Base-by-base conservation (phyloP, 2,113 vertebrate species). In the Chloropsis hardwickii region DNA sequence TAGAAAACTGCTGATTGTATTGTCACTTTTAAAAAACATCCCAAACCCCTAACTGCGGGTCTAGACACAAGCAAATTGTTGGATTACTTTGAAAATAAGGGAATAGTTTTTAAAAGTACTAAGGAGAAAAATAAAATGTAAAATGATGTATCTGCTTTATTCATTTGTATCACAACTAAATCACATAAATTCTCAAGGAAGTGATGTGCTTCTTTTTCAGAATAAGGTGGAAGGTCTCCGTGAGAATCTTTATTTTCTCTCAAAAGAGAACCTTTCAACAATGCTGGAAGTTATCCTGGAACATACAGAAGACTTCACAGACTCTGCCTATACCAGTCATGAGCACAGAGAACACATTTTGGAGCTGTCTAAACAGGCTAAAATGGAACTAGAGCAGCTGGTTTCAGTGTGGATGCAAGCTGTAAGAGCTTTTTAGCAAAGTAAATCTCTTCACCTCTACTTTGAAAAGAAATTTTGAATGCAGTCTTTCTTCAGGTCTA, bases 291-390 rank as follows among this genome's bases (percentile, higher is more conserved):
- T 97, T 67, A 97, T 99, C 94, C 96, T 99, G 93, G 99, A 99
- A 97, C 98, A 98, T 78, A 99, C 98, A 0, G 99, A 99, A 96
- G 99, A 99, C 96, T 99, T 99, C 97, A 99, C 99, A 3, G 99
- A 99, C 92, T 99, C 99, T 65, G 98, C 99, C 64, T 99, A 99
- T 97, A 99, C 99, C 96, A 99, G 98, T 96, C 99, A 99, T 24
- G 99, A 99, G 97, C 99, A 99, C 97, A 98, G 99, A 79, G 99
- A 99, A 87, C 98, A 97, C 90, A 99, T 99, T 96, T 97, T 99
- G 90, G 98, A 98, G 73, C 95, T 99, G 95, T 99, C 98, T 87
- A 98, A 99, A 89, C 98, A 98, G 95, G 97, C 98, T 40, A 98
- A 98, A 93, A 98, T 97, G 97, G 99, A 99, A 72, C 96, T 99